Base-by-base conservation (phyloP, 2,113 vertebrate genomes). In the Paralichthys olivaceus region DNA sequence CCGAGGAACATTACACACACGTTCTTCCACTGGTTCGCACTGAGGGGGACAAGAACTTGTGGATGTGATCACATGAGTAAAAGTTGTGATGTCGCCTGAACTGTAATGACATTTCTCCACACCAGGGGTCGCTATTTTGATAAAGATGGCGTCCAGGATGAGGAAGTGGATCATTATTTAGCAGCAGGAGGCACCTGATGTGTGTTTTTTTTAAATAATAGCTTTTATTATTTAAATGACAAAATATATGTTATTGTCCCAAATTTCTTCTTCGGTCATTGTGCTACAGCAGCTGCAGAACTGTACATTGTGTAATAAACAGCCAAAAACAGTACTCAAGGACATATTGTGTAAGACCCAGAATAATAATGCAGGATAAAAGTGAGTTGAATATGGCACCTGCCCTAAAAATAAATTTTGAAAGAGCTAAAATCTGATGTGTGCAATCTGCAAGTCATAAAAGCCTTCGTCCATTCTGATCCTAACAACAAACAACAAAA, bases 111-210 rank as follows among this genome's bases (percentile, higher is more conserved):
- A 37, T 8, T 49, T 28, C 3, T 12, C 4, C 6, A 34, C 88
- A 77, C 72, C 34, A 87, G 88, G 49, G 68, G 77, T 34, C 77
- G 13, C 70, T 74, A 2, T 26, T 68, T 51, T 1, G 29, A 19
- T 3, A 62, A 37, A 49, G 19, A 65, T 8, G 40, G 29, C 25
- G 25, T 61, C 62, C 34, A 19, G 25, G 14, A 1, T 7, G 23
- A 5, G 11, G 32, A 34, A 32, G 4, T 3, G 51, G 40, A 19
- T 20, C 47, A 37, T 28, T 7, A 12, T 57, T 19, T 5, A 26
- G 28, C 34, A 56, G 77, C 12, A 13, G 20, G 37, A 22, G 26
- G 49, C 15, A 45, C 19, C 17, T 59, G 17, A 59, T 49, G 45
- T 19, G 6, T 26, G 3, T 70, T 51, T 57, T 32, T 26, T 56